Evolutionary conservation across 2,888 invertebrate genomes (phyloP), one percentile per base, ranked within the genome.

Genomic region (Chorisops tibialis): DNA sequence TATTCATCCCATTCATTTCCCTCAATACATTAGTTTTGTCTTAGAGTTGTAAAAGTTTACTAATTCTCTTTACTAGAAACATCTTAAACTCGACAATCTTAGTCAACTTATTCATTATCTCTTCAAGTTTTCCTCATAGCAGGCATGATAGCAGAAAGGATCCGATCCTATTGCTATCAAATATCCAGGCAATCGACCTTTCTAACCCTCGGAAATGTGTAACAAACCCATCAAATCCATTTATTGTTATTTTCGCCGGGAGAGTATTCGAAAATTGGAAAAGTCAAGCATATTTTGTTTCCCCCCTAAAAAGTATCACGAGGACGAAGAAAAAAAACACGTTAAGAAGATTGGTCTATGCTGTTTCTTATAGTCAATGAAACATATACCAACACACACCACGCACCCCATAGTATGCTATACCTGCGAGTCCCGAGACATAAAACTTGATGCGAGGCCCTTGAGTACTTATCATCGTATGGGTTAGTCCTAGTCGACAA

Each of bases 231-330:
- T 64, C 62, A 64, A 64, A 62, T 62, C 62, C 62, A 54, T 62
- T 64, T 64, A 64, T 64, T 64, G 62, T 64, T 64, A 64, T 64
- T 51, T 59, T 59, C 62, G 59, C 54, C 62, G 47, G 59, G 62
- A 64, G 64, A 59, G 54, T 64, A 62, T 59, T 62, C 59, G 62
- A 62, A 64, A 64, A 64, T 64, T 64, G 59, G 64, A 64, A 64
- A 64, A 62, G 64, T 64, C 64, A 64, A 62, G 62, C 59, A 61
- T 61, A 61, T 52, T 64, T 56, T 9, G 9, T 9, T 9, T 2
- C 5, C 30, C 30, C 1, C 5, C 30, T 9, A 30, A 30, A 24
- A 4, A 24, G 7, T 7, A 24, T n/a, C n/a, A n/a, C n/a, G n/a
- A n/a, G n/a, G n/a, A n/a, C n/a, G n/a, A n/a, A n/a, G 7, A 24